Evolutionary conservation across 2,113 vertebrate genomes (phyloP).

Genomic region (Psettodes erumei): DNA sequence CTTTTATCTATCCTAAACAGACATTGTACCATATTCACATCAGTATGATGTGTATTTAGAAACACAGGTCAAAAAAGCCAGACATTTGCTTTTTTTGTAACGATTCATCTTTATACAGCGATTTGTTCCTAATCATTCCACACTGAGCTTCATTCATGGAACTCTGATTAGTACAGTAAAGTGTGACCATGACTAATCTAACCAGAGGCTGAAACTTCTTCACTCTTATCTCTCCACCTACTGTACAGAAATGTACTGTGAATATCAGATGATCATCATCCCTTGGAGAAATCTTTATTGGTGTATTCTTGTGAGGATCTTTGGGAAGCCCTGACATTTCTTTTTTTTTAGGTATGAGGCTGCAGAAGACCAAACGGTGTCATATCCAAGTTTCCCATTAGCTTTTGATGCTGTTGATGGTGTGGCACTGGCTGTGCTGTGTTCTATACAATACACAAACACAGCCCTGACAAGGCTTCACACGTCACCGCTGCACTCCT

Average conservation of each 20-base stretch:
- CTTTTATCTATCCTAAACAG: neutral
- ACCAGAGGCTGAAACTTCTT: constrained; percentile 17
- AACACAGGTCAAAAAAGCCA: no score
- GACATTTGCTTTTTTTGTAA: no score
- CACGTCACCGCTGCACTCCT: neutral
- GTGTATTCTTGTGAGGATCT: neutral
- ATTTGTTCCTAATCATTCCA: neutral
- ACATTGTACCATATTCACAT: no score
- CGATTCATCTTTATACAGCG: neutral
- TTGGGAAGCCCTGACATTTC: neutral
- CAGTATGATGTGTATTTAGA: no score
- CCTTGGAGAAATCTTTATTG: neutral
- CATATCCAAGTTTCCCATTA: neutral
- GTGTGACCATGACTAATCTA: constrained; percentile 18
- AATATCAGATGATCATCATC: neutral
- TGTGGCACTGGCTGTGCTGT: neutral
- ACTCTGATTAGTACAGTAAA: neutral
- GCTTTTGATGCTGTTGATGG: neutral
- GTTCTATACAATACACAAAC: neutral
- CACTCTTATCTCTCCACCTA: constrained; percentile 7
- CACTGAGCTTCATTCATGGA: neutral
- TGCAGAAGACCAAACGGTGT: neutral
- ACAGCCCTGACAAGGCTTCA: neutral
- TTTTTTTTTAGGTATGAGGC: neutral
- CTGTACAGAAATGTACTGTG: neutral